Base-by-base conservation (phyloP, 2,113 vertebrate genomes). In the Chaetorhynchus papuensis region DNA sequence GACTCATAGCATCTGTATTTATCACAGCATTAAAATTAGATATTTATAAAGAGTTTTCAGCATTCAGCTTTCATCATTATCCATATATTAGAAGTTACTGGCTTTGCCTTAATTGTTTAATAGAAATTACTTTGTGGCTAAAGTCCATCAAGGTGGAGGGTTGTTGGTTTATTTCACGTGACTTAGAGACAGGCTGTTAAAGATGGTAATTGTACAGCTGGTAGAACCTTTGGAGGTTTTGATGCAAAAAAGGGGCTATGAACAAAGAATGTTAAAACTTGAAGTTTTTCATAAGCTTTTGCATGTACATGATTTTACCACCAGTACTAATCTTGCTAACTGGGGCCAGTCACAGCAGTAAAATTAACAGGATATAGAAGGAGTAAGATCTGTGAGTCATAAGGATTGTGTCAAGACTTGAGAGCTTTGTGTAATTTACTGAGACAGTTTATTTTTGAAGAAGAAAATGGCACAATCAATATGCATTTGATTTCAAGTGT, bases 381-480 rank as follows among this genome's bases (percentile, higher is more conserved):
- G 21, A 92, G 61, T 69, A 82, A 69, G 41, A 61, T 72, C 45
- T 87, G 45, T 47, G 54, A 74, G 44, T 64, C 44, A 59, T 81
- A 78, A 83, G 45, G 52, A 65, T 63, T 61, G 33, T 53, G 49
- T 89, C 54, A 88, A 50, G 60, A 54, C 13, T 72, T 22, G 37
- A 93, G 71, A 76, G 53, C 19, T 86, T 90, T 1, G 5, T 45
- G 9, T 42, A 90, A 80, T 91, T 86, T 87, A 83, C 22, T 44
- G 33, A 78, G 23, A 5, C 50, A 59, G 72, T 92, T 96, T 92
- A 80, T 83, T 87, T 96, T 90, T 84, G 15, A 88, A 89, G 69
- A 68, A 5, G 52, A 93, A 92, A 89, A 74, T 59, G 54, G 16
- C 13, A 90, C 89, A 95, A 96, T 94, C 80, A 94, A 90, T 94